Conservation (phyloP, 2,888 invertebrate genomes). For the Lepidocyrtoides sp. region DNA sequence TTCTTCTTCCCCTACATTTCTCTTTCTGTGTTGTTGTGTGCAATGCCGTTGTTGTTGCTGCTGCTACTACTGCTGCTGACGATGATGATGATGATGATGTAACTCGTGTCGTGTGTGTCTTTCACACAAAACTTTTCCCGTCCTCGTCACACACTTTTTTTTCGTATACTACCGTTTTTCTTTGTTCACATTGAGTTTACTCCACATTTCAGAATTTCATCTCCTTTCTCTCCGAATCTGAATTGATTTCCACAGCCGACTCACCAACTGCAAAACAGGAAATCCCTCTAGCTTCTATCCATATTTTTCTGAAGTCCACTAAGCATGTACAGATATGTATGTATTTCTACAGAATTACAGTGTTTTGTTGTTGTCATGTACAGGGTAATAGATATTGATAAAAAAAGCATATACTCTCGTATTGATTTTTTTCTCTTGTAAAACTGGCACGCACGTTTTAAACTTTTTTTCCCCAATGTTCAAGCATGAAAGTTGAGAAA, state of each 20-base stretch:
- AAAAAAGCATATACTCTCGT: background rate
- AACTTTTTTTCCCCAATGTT: background rate
- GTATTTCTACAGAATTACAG: background rate
- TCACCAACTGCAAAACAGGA: background rate
- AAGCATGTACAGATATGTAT: too few relatives aligned
- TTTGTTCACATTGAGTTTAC: slow-evolving; percentile 10
- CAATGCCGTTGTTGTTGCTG: too few relatives aligned
- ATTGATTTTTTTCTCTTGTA: slow-evolving; percentile 30
- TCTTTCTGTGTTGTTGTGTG: background rate
- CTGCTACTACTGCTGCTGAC: too few relatives aligned
- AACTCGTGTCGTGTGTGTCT: background rate
- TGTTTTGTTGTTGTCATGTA: background rate
- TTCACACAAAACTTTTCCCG: slow-evolving; percentile 12
- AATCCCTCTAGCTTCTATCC: too few relatives aligned
- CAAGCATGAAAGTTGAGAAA: background rate
- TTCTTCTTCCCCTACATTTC: background rate
- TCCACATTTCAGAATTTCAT: slow-evolving; percentile 36
- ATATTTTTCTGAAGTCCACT: too few relatives aligned
- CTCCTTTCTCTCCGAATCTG: slow-evolving; percentile 21
- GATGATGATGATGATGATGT: background rate
- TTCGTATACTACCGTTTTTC: background rate
- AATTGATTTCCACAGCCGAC: slow-evolving; percentile 27
- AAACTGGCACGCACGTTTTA: slow-evolving; percentile 47
- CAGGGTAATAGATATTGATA: background rate
- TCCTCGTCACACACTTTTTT: background rate